Evolutionary conservation across 2,888 invertebrate genomes (phyloP), one percentile per base, ranked within the genome.

Genomic region (Limulus polyphemus): DNA sequence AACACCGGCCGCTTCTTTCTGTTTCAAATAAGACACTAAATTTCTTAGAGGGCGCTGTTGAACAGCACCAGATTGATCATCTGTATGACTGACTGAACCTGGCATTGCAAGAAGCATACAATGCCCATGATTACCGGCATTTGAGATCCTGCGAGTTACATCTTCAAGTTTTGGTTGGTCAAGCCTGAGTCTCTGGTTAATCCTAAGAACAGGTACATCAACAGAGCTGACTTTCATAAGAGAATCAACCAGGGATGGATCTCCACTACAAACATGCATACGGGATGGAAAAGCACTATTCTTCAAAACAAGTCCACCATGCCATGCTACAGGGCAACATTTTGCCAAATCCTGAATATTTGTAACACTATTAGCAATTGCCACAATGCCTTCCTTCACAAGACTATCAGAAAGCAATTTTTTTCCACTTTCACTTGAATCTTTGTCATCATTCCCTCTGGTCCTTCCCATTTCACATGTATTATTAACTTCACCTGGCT

Each of bases 1-100:
- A 0, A 98, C 97, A 64, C 99, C 99, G 10, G 98, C 98, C 46
- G 99, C 98, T 77, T 98, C 97, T 77, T 99, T 99, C 74, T 97
- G 97, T 74, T 95, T 94, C 61, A 99, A 80, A 76, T 99, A 99
- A 0, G 94, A 90, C 3, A 98, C 93, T 68, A 99, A 81, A 79
- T 98, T 97, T 51, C 92, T 84, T 73, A 97, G 79, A 0, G 95
- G 95, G 64, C 93, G 81, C 11, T 90, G 90, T 74, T 93, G 92
- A 46, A 94, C 89, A 17, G 70, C 63, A 55, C 70, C 63, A 76
- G 58, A 58, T 55, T 65, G 61, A 54, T 91, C 93, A 64, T 92
- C 92, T 74, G 84, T 86, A 47, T 85, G 83, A 49, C 74, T 73
- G 46, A 88, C 81, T 11, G 88, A 84, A 49, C 88, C 85, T 13